Conservation (phyloP, 2,797 vertebrate genomes). For the Gallirallus australis region DNA sequence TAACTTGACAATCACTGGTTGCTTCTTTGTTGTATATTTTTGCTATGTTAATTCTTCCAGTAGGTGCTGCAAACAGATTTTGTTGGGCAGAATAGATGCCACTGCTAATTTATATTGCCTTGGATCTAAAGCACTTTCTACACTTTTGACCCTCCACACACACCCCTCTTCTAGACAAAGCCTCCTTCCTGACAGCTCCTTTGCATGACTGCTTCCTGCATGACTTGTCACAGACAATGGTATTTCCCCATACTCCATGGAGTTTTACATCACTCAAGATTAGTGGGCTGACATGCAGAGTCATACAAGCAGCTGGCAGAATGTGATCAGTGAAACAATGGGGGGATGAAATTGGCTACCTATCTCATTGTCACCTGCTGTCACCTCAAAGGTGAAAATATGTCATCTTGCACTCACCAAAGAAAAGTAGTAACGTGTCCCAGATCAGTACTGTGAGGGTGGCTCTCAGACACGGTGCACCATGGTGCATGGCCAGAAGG, state of each 20-base stretch:
- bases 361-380: slow-evolving; percentile 16
- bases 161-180: slow-evolving; percentile 5
- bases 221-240: slow-evolving; percentile 64
- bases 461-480: background rate
- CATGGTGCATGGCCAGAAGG: background rate
- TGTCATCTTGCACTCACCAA: background rate
- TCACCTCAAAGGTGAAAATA: slow-evolving; percentile 21
- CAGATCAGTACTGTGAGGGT: background rate
- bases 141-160: slow-evolving; percentile 40
- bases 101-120: slow-evolving; percentile 7
- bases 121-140: slow-evolving; percentile 10
- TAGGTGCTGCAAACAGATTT: background rate
- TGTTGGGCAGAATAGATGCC: background rate
- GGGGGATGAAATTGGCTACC: slow-evolving; percentile 6
- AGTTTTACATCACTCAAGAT: slow-evolving; percentile 41
- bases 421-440: background rate
- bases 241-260: slow-evolving; percentile 27
- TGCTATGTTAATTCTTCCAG: slow-evolving; percentile 1
- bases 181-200: slow-evolving; percentile 41
- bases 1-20: slow-evolving; percentile 15
- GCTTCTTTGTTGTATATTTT: slow-evolving; percentile 42
- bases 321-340: slow-evolving; percentile 1
- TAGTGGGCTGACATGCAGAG: slow-evolving; percentile 31
- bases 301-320: slow-evolving; percentile 26
- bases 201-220: slow-evolving; percentile 53